Base-by-base conservation (phyloP, 2,888 invertebrate genomes). In the Drosophila longiperda region DNA sequence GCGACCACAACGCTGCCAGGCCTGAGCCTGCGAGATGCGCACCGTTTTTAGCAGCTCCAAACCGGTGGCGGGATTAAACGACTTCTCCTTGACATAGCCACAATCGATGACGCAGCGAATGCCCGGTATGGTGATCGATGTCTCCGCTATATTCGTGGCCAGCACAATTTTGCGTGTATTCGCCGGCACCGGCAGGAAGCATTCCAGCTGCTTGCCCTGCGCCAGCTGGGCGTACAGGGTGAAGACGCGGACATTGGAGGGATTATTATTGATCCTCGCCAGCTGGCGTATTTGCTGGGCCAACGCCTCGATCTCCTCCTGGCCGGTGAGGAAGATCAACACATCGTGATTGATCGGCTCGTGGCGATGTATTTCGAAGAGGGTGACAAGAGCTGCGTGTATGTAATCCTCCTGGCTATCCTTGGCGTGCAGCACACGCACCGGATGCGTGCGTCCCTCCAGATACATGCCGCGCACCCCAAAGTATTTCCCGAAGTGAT, bases 91-190 rank as follows among this genome's bases (percentile, higher is more conserved):
- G 0, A 98, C 98, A 92, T 96, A 96, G 0, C 99, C 99, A 66
- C 97, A 95, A 91, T 99, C 99, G 66, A 99, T 96, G 12, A 99
- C 98, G 93, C 96, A 97, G 87, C 96, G 96, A 80, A 99, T 97
- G 61, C 97, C 97, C 65, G 96, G 96, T 83, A 99, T 99, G 0
- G 99, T 99, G 34, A 99, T 95, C 3, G 99, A 99, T 0, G 99
- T 98, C 94, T 99, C 99, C 0, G 99, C 99, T 77, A 99, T 97
- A 92, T 99, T 99, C 36, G 99, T 99, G 8, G 99, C 96, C 57
- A 99, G 94, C 34, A 99, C 96, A 32, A 99, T 96, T 94, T 99
- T 99, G 62, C 99, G 94, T 23, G 95, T 95, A 68, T 96, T 96
- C 5, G 94, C 93, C 3, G 96, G 95, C 1, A 96, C 94, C 0